phyloP scores from a whole-genome alignment of 2,888 invertebrate species.

The Eupeodes latifasciatus region DNA sequence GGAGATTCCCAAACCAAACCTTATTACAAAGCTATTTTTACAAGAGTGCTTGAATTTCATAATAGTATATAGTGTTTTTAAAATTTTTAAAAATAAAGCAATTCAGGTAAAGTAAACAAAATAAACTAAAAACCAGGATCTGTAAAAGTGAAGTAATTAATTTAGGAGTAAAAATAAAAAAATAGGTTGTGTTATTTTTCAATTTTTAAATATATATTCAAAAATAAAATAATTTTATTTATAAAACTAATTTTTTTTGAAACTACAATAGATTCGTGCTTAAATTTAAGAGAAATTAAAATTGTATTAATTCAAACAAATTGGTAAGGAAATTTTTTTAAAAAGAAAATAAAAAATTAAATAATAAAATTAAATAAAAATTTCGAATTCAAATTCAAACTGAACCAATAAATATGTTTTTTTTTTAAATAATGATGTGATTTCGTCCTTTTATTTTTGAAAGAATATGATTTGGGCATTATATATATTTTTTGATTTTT shows the following conservation, averaged over 20 bases:
- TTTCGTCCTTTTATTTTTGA: conserved; percentile 6
- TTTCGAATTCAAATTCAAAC: conserved; percentile 55
- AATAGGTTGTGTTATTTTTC: conserved; percentile 48
- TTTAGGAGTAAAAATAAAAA: conserved; percentile 29
- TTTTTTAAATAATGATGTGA: conserved; percentile 64
- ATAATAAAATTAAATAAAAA: conserved; percentile 33
- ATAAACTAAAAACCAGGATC: conserved; percentile 17
- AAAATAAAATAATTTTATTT: conserved; percentile 48
- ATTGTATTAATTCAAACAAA: conserved; percentile 16
- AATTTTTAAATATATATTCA: conserved; percentile 58
- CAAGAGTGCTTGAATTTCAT: background rate
- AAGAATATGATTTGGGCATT: conserved; percentile 41
- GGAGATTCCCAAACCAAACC: background rate
- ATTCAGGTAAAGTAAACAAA: background rate
- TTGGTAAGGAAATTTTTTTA: conserved; percentile 23
- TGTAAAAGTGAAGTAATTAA: conserved; percentile 23
- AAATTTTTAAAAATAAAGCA: background rate
- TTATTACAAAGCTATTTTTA: background rate
- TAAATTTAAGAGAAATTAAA: conserved; percentile 51
- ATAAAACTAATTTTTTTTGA: conserved; percentile 35
- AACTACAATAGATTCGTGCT: conserved; percentile 31
- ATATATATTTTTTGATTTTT: conserved; percentile 23
- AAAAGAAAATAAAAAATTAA: conserved; percentile 51
- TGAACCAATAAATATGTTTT: conserved; percentile 65
- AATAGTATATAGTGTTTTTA: background rate